Conservation (phyloP, 2,113 vertebrate genomes). For the Alouatta palliata region DNA sequence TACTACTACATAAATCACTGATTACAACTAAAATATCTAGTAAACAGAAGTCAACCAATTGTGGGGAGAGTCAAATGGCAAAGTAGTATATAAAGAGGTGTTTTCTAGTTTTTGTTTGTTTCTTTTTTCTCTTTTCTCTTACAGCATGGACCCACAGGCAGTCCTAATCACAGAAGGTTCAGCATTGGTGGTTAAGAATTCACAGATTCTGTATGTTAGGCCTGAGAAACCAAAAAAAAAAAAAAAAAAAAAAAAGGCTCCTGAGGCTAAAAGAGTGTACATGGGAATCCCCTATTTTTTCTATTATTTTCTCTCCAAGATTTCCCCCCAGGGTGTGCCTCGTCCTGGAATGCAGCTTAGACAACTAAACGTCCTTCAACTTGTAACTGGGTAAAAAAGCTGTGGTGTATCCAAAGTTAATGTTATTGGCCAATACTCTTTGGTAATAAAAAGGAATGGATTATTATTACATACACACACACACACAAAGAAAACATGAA, state of each 20-base stretch:
- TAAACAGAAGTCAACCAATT: background rate
- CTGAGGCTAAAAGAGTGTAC: background rate
- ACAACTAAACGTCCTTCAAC: background rate
- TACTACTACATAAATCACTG: too few relatives aligned
- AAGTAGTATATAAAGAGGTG: background rate
- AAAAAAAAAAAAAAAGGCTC: background rate
- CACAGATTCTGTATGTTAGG: background rate
- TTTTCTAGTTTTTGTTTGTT: background rate
- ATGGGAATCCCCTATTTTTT: background rate
- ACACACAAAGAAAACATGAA: background rate
- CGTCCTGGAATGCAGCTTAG: too few relatives aligned
- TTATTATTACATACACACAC: background rate
- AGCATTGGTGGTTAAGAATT: too few relatives aligned
- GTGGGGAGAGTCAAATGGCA: rapidly evolving
- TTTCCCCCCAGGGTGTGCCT: background rate
- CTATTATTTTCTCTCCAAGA: background rate
- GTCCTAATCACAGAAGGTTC: background rate
- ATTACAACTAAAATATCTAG: background rate
- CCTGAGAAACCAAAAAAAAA: background rate
- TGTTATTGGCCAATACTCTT: background rate
- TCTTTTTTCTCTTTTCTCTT: background rate
- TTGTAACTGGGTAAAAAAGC: background rate
- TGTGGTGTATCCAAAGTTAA: too few relatives aligned
- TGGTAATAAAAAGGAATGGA: background rate
- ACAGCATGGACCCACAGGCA: too few relatives aligned